Conservation (phyloP, 2,113 vertebrate genomes). For the Motacilla alba region DNA sequence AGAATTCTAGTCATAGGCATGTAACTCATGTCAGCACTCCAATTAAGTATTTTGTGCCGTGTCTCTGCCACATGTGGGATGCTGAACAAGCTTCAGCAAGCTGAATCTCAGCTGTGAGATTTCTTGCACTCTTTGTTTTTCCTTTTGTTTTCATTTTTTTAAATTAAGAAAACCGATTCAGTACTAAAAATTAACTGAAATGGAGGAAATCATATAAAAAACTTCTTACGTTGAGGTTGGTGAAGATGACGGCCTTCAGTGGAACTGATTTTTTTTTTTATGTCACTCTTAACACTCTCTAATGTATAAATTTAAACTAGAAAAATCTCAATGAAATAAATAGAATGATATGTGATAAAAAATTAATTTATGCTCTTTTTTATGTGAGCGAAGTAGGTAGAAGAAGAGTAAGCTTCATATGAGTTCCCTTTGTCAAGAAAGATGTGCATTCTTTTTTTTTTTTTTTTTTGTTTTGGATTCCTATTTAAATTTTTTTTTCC, state of each 20-base stretch:
- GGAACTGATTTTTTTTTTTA: background rate
- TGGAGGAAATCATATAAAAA: conserved; percentile 5
- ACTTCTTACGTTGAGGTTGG: background rate
- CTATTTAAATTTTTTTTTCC: background rate
- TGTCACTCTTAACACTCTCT: background rate
- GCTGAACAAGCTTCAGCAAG: conserved; percentile 39
- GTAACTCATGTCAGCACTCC: conserved; percentile 25
- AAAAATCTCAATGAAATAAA: conserved; percentile 22
- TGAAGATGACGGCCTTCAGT: background rate
- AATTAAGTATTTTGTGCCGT: conserved; percentile 39
- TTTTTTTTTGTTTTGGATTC: background rate
- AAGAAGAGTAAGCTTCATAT: conserved; percentile 10
- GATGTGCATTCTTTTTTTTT: accelerated
- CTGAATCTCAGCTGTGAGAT: conserved; percentile 6
- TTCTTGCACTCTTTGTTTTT: background rate
- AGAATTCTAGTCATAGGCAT: conserved; percentile 74
- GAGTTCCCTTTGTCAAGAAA: background rate
- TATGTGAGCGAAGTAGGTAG: background rate
- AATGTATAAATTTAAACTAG: conserved; percentile 14
- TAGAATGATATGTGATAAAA: background rate
- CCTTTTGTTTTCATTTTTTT: background rate
- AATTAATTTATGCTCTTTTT: conserved; percentile 27
- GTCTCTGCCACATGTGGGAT: conserved; percentile 17
- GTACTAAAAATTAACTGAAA: background rate
- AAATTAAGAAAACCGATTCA: background rate